Evolutionary conservation across 2,113 vertebrate species (phyloP).

Genomic region (Rattus rattus): DNA sequence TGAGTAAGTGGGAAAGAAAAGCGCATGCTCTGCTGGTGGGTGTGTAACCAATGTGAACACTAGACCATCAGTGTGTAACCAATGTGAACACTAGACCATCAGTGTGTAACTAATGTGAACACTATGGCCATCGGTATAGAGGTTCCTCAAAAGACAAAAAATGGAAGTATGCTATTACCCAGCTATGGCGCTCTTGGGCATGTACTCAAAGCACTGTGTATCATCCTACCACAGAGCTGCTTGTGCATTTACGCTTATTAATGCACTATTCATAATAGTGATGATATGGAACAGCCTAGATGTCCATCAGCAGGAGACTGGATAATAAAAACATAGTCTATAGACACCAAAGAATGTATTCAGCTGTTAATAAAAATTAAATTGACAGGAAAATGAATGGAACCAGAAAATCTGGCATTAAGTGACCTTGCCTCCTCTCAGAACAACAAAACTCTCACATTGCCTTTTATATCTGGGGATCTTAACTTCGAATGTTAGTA

Average conservation of each 20-base stretch:
- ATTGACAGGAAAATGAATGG: not conserved
- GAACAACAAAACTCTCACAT: too few relatives aligned
- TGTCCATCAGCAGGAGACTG: not conserved
- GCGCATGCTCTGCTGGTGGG: accelerated
- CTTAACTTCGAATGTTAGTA: not conserved
- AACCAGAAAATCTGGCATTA: not conserved
- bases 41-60: not conserved
- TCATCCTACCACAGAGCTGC: not conserved
- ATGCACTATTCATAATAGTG: too few relatives aligned
- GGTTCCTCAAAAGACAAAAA: not conserved
- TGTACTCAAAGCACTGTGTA: not conserved
- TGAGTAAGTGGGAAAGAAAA: not conserved
- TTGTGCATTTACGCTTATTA: not conserved
- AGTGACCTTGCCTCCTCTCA: too few relatives aligned
- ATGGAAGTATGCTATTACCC: not conserved
- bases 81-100: too few relatives aligned
- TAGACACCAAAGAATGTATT: not conserved
- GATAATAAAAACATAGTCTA: not conserved
- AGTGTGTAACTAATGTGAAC: not conserved
- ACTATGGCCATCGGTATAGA: too few relatives aligned
- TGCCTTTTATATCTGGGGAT: not conserved
- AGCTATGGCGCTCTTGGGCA: not conserved
- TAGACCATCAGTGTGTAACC: not conserved
- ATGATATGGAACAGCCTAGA: not conserved
- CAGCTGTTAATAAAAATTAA: not conserved